Evolutionary conservation across 2,113 vertebrate species (phyloP), one percentile per base, ranked within the genome.

Genomic region (Acanthochromis polyacanthus): DNA sequence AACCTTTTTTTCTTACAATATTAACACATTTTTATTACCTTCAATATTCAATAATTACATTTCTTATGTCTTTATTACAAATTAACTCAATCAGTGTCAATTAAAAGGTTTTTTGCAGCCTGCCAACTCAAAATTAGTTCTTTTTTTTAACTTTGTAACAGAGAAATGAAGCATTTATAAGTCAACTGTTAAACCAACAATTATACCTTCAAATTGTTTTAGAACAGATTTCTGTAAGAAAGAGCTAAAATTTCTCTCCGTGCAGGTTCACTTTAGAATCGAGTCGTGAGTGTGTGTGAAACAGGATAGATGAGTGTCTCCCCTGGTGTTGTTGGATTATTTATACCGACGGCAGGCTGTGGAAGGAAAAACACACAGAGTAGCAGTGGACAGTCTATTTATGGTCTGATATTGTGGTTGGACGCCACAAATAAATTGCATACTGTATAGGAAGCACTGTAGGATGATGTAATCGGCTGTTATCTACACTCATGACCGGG

Each of bases 401-500:
- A 59, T 81, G 83, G 85, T 71, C 80, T 90, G 81, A 89, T 93
- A 82, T 84, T 82, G 78, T 81, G 81, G 73, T 81, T 22, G 57
- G 62, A 78, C 5, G 40, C 88, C 81, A 65, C 56, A 74, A 73
- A 89, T 91, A 75, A 85, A 82, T 88, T 10, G 60, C 83, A 92
- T 84, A 71, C 58, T 82, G 87, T 88, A 62, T 60, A 56, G 82
- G 81, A 80, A 79, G 83, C 61, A 72, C 59, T 84, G 73, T 68
- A 61, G 46, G 73, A 69, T 89, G 87, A 89, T 80, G 86, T 86
- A 80, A 86, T 71, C 1, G 59, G 22, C 65, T 70, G 61, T n/a
- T 74, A 72, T 15, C 71, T 68, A 20, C 60, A 74, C 68, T 76
- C 63, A 45, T 69, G 64, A 70, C 51, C 22, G 8, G 38, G 63